A percentile compares a stretch with the other conserved stretches of the same genome.
These are phyloP conservation scores for Thermophis baileyi DNA, from an alignment of 2,113 vertebrate species.

Conservation along the genomic window DNA sequence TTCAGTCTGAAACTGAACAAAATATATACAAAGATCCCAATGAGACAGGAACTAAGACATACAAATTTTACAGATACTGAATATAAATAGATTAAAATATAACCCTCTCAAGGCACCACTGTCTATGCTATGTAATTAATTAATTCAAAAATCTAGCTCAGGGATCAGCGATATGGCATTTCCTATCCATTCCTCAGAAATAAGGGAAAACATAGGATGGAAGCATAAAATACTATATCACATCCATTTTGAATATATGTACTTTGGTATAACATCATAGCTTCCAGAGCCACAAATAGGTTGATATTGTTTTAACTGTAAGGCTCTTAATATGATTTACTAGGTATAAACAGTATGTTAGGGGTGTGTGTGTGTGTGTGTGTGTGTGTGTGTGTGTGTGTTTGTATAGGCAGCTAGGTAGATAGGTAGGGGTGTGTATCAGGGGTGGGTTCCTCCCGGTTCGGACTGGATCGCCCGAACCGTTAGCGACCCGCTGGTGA, in stretches of 20 bases:
- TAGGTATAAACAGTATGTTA: not conserved
- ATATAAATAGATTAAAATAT: not conserved
- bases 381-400: too few relatives aligned
- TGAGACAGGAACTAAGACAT: not conserved
- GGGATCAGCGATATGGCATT: not conserved
- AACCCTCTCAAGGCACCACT: not conserved
- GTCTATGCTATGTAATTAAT: not conserved
- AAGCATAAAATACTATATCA: not conserved
- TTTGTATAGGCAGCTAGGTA: not conserved
- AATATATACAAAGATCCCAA: not conserved
- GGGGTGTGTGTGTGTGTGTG: not conserved
- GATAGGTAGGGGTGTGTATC: not conserved
- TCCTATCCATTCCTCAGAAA: not conserved
- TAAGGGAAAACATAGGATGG: not conserved
- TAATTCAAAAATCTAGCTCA: not conserved
- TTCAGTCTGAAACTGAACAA: not conserved
- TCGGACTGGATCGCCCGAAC: too few relatives aligned
- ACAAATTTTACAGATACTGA: not conserved
- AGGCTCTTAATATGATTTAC: not conserved
- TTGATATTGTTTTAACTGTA: not conserved
- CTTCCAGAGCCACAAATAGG: not conserved
- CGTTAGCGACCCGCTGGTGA: too few relatives aligned
- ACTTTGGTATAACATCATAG: not conserved
- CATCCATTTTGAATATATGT: not conserved
- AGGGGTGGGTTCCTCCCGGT: too few relatives aligned